phyloP scores from a whole-genome alignment of 2,888 invertebrate genomes.

The Zootermopsis nevadensis region DNA sequence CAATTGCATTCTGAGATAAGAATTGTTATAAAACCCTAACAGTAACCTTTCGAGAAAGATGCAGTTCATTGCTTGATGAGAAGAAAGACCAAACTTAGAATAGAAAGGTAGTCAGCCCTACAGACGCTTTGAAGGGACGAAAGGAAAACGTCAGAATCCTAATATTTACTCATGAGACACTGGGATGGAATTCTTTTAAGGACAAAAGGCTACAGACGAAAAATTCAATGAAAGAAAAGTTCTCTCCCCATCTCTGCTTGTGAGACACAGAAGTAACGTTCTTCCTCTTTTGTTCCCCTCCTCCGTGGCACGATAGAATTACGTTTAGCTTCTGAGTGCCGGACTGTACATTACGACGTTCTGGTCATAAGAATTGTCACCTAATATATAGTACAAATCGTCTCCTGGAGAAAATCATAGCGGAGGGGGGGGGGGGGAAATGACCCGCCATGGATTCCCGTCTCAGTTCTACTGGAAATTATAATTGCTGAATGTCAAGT shows the following conservation, averaged over 20 bases:
- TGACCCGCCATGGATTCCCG: too few relatives aligned
- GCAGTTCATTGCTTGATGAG: constrained; percentile 37
- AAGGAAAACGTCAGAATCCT: constrained; percentile 41
- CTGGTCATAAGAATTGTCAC: background rate
- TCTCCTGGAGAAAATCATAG: background rate
- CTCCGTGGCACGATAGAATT: background rate
- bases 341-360: background rate
- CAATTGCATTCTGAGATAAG: constrained; percentile 20
- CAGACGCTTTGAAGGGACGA: constrained; percentile 36
- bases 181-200: constrained; percentile 45
- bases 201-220: constrained; percentile 43
- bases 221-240: constrained; percentile 43
- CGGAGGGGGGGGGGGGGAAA: background rate
- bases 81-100: constrained; percentile 19
- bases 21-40: constrained; percentile 13
- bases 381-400: constrained; percentile 8
- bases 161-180: constrained; percentile 43
- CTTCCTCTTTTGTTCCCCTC: constrained; percentile 4
- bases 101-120: constrained; percentile 32
- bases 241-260: constrained; percentile 20
- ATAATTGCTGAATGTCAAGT: too few relatives aligned
- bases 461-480: too few relatives aligned
- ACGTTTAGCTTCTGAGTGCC: background rate
- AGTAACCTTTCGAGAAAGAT: constrained; percentile 17
- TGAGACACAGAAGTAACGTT: constrained; percentile 39